phyloP scores from a whole-genome alignment of 1,140 invertebrate genomes.

The Xylocopa sonorina region DNA sequence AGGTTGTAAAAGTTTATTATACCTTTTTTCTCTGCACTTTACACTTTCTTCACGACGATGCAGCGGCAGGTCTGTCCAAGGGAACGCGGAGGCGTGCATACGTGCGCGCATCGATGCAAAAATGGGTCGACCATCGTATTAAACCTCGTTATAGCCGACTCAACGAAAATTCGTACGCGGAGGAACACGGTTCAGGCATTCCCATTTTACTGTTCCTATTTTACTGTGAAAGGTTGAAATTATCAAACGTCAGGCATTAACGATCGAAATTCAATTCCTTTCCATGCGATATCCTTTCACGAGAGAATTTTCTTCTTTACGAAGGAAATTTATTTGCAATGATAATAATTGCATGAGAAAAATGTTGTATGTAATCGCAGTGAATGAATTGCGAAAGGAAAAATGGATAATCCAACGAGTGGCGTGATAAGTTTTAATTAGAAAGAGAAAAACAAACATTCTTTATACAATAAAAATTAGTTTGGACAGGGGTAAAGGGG shows the following conservation, averaged over 20 bases:
- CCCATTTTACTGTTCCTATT: background rate
- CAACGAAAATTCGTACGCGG: background rate
- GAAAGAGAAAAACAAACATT: too few species aligned
- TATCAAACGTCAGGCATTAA: background rate
- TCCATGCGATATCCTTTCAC: background rate
- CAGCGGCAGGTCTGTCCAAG: background rate
- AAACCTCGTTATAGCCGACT: background rate
- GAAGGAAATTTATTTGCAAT: too few species aligned
- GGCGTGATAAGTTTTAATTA: too few species aligned
- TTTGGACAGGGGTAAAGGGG: too few species aligned
- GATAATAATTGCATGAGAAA: too few species aligned
- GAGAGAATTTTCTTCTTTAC: too few species aligned
- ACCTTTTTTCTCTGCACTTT: slow-evolving; percentile 7
- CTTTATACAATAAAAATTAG: too few species aligned
- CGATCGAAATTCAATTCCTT: background rate
- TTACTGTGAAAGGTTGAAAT: background rate
- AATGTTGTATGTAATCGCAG: too few species aligned
- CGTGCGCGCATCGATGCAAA: background rate
- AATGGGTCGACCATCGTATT: background rate
- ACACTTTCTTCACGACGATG: slow-evolving; percentile 1
- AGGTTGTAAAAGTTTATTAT: slow-evolving; percentile 12
- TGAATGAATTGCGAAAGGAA: too few species aligned
- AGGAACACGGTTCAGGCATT: background rate
- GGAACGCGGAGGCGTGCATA: too few species aligned
- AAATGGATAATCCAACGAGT: too few species aligned